Base-by-base conservation (phyloP, 2,797 vertebrate species). In the Capromys pilorides region DNA sequence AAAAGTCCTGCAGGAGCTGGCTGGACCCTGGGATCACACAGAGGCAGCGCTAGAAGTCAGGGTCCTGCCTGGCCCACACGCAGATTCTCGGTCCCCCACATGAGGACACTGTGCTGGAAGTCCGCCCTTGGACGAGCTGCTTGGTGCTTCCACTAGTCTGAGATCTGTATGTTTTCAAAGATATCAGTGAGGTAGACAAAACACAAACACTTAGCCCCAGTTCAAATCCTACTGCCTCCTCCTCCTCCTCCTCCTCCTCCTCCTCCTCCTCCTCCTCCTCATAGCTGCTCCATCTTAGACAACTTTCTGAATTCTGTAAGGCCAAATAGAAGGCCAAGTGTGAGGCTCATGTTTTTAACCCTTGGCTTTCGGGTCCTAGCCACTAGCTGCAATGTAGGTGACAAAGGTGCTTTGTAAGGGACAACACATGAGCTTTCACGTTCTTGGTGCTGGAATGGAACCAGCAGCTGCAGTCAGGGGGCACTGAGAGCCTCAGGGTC, bases 21-120 rank as follows among this genome's bases (percentile, higher is more conserved):
- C 12, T 16, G 11, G 3, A 41, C 8, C 3, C 0, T 24, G 86
- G 24, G 41, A 4, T 26, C 31, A 12, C 3, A 2, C 13, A 31
- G 5, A 11, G 78, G 61, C 71, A 21, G 79, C 4, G 0, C 21
- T 4, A 57, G 57, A 75, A 49, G 67, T 31, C 79, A 49, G 36
- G 33, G 12, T 1, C 31, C 5, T 66, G 16, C n/a, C 5, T 2
- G 39, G 24, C 79, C 26, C 4, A 8, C 28, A 1, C 26, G 39
- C 8, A 12, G 80, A 78, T 12, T 62, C 54, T 7, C 2, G 39
- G 39, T 5, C n/a, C 79, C 39, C 21, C 10, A 10, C 1, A 9
- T 16, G 1, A 73, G 36, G 69, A 59, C 31, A 61, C 80, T 51
- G 61, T 8, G 22, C 78, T 6, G 2, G 41, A 73, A 71, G 33